Percentiles rank a stretch among this genome's conserved stretches.
phyloP scores from a whole-genome alignment of 1,140 invertebrate species.

The Drosophila ercepeae region DNA sequence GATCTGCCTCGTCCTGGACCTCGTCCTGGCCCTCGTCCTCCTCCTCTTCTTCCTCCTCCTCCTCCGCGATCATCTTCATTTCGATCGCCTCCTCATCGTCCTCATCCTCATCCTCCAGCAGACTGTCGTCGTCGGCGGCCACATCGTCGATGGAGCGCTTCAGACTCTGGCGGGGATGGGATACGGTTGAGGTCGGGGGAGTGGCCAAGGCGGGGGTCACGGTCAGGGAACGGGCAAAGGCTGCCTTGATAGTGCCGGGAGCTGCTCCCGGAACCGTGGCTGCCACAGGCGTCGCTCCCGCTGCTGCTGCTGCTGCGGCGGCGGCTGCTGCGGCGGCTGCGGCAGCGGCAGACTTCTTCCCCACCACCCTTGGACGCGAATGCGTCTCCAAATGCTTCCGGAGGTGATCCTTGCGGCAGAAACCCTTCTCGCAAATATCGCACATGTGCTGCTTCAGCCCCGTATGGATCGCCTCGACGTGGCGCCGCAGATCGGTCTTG shows the following conservation, averaged over 20 bases:
- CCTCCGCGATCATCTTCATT: conserved; percentile 21
- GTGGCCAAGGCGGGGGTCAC: neutral
- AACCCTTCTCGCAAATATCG: conserved; percentile 92
- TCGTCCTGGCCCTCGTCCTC: conserved; percentile 44
- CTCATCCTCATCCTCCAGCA: conserved; percentile 60
- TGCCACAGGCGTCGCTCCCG: neutral
- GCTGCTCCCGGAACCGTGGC: neutral
- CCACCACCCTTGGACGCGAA: conserved; percentile 83
- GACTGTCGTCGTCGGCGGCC: conserved; percentile 62
- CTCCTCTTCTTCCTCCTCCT: conserved; percentile 16
- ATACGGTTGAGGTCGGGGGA: neutral
- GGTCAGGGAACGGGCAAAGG: conserved; percentile 33
- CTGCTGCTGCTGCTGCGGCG: neutral
- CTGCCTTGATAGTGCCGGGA: conserved; percentile 28
- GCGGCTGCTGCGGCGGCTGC: conserved; percentile 23
- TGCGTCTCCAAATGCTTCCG: conserved; percentile 96
- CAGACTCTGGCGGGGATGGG: conserved; percentile 8
- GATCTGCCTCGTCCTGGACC: conserved; percentile 55
- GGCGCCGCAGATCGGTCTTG: conserved; percentile 95
- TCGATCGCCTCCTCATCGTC: conserved; percentile 52
- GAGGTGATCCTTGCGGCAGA: conserved; percentile 97
- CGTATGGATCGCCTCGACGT: conserved; percentile 92
- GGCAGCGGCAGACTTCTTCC: conserved; percentile 64
- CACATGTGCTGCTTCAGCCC: conserved; percentile 93
- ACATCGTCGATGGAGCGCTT: conserved; percentile 64